Evolutionary conservation across 2,797 vertebrate species (phyloP), one percentile per base, ranked within the genome.

Genomic region (Rousettus madagascariensis): DNA sequence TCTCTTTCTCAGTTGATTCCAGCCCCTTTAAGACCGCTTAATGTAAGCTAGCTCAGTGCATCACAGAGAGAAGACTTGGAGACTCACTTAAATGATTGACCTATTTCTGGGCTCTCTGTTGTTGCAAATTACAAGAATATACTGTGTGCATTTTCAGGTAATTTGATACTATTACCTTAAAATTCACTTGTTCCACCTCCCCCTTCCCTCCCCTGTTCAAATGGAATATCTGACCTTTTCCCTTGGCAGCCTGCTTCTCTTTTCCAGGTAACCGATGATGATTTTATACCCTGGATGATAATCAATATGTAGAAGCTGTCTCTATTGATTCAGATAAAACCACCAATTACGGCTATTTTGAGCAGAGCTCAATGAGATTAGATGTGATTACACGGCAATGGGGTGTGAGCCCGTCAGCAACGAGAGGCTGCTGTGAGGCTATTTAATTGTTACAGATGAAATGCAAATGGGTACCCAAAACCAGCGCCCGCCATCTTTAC

Each of bases 281-380:
- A 41, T 68, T 98, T 98, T 97, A 98, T 97, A 87, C 94, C 96
- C 90, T 96, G 93, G 94, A 97, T 86, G 74, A 97, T 97, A 97
- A 91, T 96, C 90, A 97, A 97, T 95, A 71, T 96, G 91, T 97
- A 93, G 97, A 98, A 98, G 59, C 59, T 97, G 92, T 96, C 85
- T 96, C 95, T 96, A 97, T 95, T 97, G 96, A 97, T 97, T 97
- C 95, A 93, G 91, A 97, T 97, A 97, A 98, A 98, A 97, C 95
- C 79, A 96, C 90, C 93, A 98, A 68, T 97, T 97, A 97, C 28
- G 51, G 97, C 96, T 97, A 94, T 97, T 98, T 97, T 97, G 95
- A 98, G 96, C 89, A 96, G 94, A 90, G 38, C 90, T 97, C 94
- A 92, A 65, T 93, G 97, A 96, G 93, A 94, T 86, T 97, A 86